Conservation (phyloP, 2,888 invertebrate genomes). For the Strigamia transsilvanica region DNA sequence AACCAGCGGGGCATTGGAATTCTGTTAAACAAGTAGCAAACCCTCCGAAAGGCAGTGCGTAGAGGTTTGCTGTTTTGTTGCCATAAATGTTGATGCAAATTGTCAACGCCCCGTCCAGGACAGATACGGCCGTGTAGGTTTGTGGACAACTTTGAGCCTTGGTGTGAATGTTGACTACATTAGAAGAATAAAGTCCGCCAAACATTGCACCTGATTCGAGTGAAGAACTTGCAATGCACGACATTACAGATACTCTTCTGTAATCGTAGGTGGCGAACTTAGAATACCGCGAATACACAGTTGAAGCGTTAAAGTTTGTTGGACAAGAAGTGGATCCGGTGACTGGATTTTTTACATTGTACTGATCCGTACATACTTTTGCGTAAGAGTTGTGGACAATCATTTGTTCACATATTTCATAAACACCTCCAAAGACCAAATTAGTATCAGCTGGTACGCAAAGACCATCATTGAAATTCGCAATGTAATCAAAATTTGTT, state of each 20-base stretch:
- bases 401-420: neutral
- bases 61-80: neutral
- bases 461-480: neutral
- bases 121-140: neutral
- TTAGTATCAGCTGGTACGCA: neutral
- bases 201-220: neutral
- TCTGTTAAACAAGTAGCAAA: neutral
- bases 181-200: neutral
- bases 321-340: neutral
- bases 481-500: neutral
- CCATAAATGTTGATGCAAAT: neutral
- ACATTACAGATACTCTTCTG: neutral
- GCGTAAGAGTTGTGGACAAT: neutral
- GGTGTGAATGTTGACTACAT: neutral
- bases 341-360: neutral
- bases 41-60: neutral
- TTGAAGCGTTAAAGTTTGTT: neutral
- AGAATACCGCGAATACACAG: neutral
- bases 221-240: neutral
- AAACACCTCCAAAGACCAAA: neutral
- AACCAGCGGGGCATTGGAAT: neutral
- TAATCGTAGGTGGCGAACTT: neutral
- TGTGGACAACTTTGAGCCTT: neutral
- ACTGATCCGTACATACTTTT: neutral
- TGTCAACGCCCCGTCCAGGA: neutral